Base-by-base conservation (phyloP, 2,113 vertebrate genomes). In the Desmodus rotundus region DNA sequence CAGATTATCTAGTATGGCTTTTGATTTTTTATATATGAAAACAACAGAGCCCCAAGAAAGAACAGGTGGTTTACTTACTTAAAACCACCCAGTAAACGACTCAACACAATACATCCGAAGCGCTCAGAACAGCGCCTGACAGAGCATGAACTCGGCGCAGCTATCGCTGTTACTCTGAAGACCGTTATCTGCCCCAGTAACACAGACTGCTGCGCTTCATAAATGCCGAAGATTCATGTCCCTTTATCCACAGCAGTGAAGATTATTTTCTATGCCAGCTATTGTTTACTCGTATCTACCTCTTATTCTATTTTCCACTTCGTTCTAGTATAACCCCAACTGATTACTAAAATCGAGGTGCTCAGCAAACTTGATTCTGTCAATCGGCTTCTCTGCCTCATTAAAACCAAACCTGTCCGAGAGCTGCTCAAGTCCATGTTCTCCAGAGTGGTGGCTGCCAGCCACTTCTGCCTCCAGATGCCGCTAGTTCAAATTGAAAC, bases 311-410 rank as follows among this genome's bases (percentile, higher is more conserved):
- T 74, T 80, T 92, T 68, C 50, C 11, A 89, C 24, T 83, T 77
- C 63, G 6, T 16, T 11, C 63, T 83, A 87, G 68, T 68, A 82
- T 63, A 88, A 54, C 86, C 41, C 45, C 33, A 68, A 82, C 0
- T 93, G 31, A 77, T 92, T 38, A 78, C 26, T 83, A 94, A 95
- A 82, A 72, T 63, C 61, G 92, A 87, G 7, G 65, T 87, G 33
- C 47, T 94, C 54, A 63, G 28, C 12, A 95, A 93, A 95, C 74
- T 7, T 63, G 36, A 95, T 63, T 70, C 36, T 84, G 50, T 63
- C 28, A 31, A 63, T 63, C 36, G 80, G 41, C 8, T 80, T 95
- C 11, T 68, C 17, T 74, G 45, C 33, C 47, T 94, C 17, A 84
- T 87, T 73, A 90, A 89, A 91, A 84, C 5, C 19, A 87, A 81